Evolutionary conservation across 1,140 invertebrate species (phyloP), one percentile per base, ranked within the genome.

Genomic region (Panagrolaimus sp.): DNA sequence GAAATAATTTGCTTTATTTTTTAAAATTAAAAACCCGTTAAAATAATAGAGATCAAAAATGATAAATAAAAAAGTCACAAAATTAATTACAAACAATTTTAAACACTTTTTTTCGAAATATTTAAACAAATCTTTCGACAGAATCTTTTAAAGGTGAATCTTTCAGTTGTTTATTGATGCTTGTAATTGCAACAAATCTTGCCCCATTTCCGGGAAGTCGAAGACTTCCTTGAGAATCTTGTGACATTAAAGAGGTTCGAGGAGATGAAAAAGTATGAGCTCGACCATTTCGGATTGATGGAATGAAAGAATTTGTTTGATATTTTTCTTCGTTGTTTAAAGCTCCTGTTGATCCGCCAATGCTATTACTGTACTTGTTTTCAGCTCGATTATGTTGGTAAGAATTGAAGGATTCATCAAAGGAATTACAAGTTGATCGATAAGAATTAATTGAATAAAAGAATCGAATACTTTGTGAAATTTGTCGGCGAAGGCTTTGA

Each of bases 391-490:
- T 65, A n/a, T 38, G 10, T 44, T 62, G 63, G 21, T 43, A 64
- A 21, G 63, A 45, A n/a, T 52, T 65, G 12, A 62, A 15, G 26
- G 44, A 65, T 24, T 70, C 67, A 63, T 76, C 74, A 14, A 74
- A 65, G 48, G 71, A 26, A 45, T 67, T 63, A 44, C 63, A 44
- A 10, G 43, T 24, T 12, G 78, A 81, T n/a, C 71, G 69, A 48
- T 77, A 76, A 4, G 67, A 70, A 47, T 78, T 78, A 21, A 78
- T 74, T 0, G 76, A 81, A 62, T 78, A 78, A 55, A 78, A 78
- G 58, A 78, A 80, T 0, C 79, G 78, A 17, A 81, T 64, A 44
- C 43, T 58, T 65, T 78, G 79, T 10, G 73, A 38, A 15, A 80
- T 67, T 46, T 76, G 72, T 14, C 73, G 65, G 8, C 76, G 71